Evolutionary conservation across 2,797 vertebrate genomes (phyloP).

Genomic region (Tympanoctomys barrerae): DNA sequence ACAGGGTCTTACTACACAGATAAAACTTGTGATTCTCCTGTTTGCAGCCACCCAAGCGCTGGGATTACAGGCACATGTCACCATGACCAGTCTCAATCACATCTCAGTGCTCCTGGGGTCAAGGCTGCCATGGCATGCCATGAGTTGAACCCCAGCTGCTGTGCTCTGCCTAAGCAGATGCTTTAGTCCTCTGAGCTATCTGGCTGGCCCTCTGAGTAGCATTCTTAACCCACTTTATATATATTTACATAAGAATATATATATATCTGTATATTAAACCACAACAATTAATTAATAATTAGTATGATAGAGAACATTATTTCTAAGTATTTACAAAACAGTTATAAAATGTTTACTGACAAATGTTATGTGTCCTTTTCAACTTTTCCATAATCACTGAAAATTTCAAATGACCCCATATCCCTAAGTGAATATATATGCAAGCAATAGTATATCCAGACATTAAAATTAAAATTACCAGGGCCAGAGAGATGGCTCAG

Average conservation of each 20-base stretch:
- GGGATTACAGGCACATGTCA: too few species aligned
- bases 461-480: neutral
- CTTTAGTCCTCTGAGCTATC: too few species aligned
- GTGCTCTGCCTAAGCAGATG: too few species aligned
- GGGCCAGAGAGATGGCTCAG: too few species aligned
- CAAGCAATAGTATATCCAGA: neutral
- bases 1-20: too few species aligned
- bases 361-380: neutral
- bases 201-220: neutral
- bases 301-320: neutral
- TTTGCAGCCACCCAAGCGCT: too few species aligned
- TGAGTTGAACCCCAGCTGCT: too few species aligned
- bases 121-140: too few species aligned
- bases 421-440: neutral
- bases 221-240: neutral
- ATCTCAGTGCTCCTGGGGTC: too few species aligned
- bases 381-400: neutral
- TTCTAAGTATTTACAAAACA: neutral
- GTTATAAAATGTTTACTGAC: neutral
- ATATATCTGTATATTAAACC: neutral
- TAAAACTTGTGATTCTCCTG: too few species aligned
- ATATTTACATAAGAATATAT: neutral
- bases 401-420: neutral
- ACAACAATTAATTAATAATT: conserved; percentile 6
- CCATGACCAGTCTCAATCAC: too few species aligned